Evolutionary conservation across 1,140 invertebrate genomes (phyloP).

Genomic region (Achroia grisella): DNA sequence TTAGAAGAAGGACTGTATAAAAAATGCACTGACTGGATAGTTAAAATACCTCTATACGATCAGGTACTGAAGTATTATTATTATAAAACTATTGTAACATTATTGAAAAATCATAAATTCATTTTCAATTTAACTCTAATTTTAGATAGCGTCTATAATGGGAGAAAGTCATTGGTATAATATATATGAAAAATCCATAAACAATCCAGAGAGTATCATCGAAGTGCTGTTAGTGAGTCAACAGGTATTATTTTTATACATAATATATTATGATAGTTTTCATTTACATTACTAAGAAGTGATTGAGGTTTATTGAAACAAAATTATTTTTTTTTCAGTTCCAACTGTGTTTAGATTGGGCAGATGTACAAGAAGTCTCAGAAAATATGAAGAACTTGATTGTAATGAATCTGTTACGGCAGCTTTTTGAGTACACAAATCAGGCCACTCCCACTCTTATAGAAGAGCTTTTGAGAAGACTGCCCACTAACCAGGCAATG

Average conservation of each 20-base stretch:
- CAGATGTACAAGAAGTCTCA: conserved; percentile 70
- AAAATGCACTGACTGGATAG: conserved; percentile 60
- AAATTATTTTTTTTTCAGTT: conserved; percentile 56
- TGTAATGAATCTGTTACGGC: conserved; percentile 50
- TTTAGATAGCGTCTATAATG: conserved; percentile 57
- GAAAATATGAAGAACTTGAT: conserved; percentile 65
- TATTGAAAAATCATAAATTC: too few species aligned
- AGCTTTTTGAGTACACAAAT: conserved; percentile 58
- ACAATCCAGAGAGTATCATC: conserved; percentile 55
- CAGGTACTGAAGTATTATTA: conserved; percentile 34
- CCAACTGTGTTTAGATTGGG: conserved; percentile 78
- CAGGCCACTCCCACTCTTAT: conserved; percentile 49
- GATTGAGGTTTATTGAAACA: not conserved
- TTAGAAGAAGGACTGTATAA: conserved; percentile 50
- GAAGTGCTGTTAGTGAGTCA: conserved; percentile 59
- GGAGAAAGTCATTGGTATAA: conserved; percentile 47
- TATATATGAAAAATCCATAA: conserved; percentile 48
- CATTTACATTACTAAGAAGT: not conserved
- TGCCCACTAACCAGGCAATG: conserved; percentile 72
- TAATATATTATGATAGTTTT: conserved; percentile 1
- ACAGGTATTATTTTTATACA: conserved; percentile 41
- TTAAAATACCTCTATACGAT: conserved; percentile 64
- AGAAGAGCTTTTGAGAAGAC: conserved; percentile 63
- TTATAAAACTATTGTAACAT: too few species aligned
- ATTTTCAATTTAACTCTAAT: too few species aligned